phyloP scores from a whole-genome alignment of 1,140 invertebrate species.

The Thalassaphorura encarpata region DNA sequence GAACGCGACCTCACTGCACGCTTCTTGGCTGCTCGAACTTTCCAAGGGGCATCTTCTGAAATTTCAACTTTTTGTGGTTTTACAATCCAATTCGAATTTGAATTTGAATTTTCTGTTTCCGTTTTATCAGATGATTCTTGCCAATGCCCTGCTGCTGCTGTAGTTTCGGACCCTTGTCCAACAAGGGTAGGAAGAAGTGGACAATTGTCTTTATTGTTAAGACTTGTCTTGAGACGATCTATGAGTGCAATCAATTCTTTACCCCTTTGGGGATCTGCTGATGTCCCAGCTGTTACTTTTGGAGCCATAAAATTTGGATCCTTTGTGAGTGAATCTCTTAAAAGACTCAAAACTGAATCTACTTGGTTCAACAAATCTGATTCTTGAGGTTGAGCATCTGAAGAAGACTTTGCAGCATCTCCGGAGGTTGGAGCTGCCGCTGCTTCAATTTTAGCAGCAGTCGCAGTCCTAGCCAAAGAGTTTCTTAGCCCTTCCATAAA shows the following conservation, averaged over 20 bases:
- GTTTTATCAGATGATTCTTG: too few species aligned
- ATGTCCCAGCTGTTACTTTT: background rate
- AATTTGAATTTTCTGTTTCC: too few species aligned
- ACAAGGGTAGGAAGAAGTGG: background rate
- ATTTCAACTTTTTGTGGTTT: too few species aligned
- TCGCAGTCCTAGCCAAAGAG: conserved; percentile 23
- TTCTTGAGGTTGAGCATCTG: conserved; percentile 35
- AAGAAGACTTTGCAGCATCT: background rate
- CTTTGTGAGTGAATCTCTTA: conserved; percentile 54
- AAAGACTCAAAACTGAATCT: conserved; percentile 57
- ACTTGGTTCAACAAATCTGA: conserved; percentile 59
- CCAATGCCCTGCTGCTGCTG: too few species aligned
- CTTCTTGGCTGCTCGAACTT: conserved; percentile 37
- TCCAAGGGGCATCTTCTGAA: conserved; percentile 26
- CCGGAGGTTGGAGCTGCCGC: background rate
- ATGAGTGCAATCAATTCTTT: conserved; percentile 60
- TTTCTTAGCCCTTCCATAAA: conserved; percentile 36
- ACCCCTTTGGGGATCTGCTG: conserved; percentile 42
- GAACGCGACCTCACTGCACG: conserved; percentile 54
- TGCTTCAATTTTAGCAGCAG: background rate
- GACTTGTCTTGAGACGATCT: conserved; percentile 58
- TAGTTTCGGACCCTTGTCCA: background rate
- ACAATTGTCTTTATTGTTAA: conserved; percentile 33
- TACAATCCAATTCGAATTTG: too few species aligned
- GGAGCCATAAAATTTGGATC: conserved; percentile 20